phyloP scores from a whole-genome alignment of 2,113 vertebrate genomes.

The Burhinus bistriatus region DNA sequence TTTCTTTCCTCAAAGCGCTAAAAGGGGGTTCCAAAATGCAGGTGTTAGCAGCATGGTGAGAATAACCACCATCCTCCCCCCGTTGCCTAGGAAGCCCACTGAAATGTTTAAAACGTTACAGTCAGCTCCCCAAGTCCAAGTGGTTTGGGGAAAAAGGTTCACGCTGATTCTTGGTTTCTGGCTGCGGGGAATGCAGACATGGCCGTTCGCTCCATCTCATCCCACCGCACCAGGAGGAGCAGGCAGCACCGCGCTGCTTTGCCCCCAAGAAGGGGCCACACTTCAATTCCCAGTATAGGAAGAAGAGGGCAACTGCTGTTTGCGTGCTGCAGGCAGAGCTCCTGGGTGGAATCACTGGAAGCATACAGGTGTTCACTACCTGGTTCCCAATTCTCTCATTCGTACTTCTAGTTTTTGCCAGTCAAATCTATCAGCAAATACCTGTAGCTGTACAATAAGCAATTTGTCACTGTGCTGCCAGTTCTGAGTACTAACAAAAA shows the following conservation, averaged over 20 bases:
- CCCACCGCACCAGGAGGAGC: too few species aligned
- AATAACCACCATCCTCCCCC: background rate
- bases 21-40: background rate
- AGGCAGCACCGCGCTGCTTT: background rate
- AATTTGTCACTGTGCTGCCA: background rate
- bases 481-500: background rate
- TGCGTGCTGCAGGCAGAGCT: fast-evolving
- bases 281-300: fast-evolving
- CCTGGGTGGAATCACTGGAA: background rate
- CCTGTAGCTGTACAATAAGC: background rate
- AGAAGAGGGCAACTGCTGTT: background rate
- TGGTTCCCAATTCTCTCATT: background rate
- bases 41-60: background rate
- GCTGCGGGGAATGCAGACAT: too few species aligned
- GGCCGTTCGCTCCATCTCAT: background rate
- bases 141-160: background rate
- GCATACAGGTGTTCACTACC: background rate
- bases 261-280: background rate
- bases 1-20: background rate
- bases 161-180: background rate
- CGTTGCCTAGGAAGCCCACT: background rate
- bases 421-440: background rate
- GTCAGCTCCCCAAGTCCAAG: background rate
- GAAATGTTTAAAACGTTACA: background rate
- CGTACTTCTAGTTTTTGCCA: background rate